These are phyloP conservation scores for Corythornis leucogaster DNA, from an alignment of 2,797 vertebrate genomes.

Conservation along the genomic window DNA sequence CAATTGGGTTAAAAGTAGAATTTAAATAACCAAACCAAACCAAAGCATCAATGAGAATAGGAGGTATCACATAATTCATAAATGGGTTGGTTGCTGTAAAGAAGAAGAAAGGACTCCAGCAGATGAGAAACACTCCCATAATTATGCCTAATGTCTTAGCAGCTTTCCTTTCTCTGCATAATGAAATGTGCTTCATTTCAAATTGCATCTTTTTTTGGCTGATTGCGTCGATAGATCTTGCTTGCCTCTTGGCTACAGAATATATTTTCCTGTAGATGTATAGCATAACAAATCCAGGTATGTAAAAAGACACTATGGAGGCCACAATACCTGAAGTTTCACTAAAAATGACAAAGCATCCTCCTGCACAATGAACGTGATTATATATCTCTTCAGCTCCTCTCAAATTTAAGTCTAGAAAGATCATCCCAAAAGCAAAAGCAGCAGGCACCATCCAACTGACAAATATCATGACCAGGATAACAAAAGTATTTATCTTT, in stretches of 20 bases:
- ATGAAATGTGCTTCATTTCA: conserved; percentile 59
- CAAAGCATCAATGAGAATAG: conserved; percentile 76
- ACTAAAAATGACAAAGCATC: conserved; percentile 81
- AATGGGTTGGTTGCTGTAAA: conserved; percentile 78
- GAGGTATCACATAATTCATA: conserved; percentile 67
- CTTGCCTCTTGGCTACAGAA: conserved; percentile 82
- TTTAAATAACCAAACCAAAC: conserved; percentile 88
- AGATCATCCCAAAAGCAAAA: conserved; percentile 83
- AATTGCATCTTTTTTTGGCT: conserved; percentile 37
- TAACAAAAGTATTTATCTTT: conserved; percentile 76
- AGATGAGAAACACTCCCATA: conserved; percentile 84
- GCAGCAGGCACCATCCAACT: conserved; percentile 84
- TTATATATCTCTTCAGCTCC: conserved; percentile 70
- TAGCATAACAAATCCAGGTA: conserved; percentile 86
- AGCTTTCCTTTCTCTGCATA: conserved; percentile 81
- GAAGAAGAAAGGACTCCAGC: conserved; percentile 87
- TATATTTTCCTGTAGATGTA: conserved; percentile 87
- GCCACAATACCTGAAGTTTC: conserved; percentile 75
- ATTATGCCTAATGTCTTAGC: conserved; percentile 84
- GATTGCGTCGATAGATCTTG: conserved; percentile 74
- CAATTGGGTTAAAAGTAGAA: conserved; percentile 86
- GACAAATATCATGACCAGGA: conserved; percentile 78
- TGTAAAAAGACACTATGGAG: conserved; percentile 78
- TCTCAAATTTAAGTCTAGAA: conserved; percentile 79
- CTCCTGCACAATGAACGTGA: conserved; percentile 72